Percentiles rank a stretch among this genome's conserved stretches.
These are phyloP conservation scores for Lasioglossum lativentre DNA, from an alignment of 2,888 invertebrate genomes.

Conservation along the genomic window DNA sequence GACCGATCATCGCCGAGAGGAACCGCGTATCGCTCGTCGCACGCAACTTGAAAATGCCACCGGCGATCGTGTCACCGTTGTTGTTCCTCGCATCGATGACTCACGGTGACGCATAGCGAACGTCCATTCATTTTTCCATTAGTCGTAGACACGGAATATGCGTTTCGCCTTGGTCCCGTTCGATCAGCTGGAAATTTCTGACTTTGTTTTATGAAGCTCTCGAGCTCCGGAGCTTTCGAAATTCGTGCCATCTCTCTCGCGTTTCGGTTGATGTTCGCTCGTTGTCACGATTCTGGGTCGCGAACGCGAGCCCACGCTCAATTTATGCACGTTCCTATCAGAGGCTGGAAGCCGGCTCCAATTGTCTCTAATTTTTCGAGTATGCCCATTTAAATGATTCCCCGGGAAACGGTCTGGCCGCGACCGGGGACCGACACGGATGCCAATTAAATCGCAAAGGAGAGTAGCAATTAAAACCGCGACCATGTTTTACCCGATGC, in stretches of 20 bases:
- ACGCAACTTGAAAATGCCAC: constrained; percentile 41
- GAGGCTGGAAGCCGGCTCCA: constrained; percentile 44
- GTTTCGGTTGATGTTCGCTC: background rate
- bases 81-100: constrained; percentile 26
- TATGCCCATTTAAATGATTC: constrained; percentile 42
- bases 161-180: background rate
- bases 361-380: constrained; percentile 56
- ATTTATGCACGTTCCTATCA: constrained; percentile 60
- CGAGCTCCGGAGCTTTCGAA: no score
- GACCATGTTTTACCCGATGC: no score
- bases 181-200: background rate
- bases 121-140: constrained; percentile 42
- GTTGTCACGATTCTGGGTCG: constrained; percentile 35
- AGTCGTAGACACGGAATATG: background rate
- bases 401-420: background rate
- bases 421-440: background rate
- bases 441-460: background rate
- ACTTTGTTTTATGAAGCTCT: no score
- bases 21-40: constrained; percentile 22
- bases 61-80: constrained; percentile 20
- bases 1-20: constrained; percentile 22
- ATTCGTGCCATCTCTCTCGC: background rate
- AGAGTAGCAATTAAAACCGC: constrained; percentile 25
- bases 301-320: constrained; percentile 67
- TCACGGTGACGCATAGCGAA: constrained; percentile 28